Percentiles rank a stretch among this genome's conserved stretches.
phyloP scores from a whole-genome alignment of 2,888 invertebrate genomes.

The Drosophila lacicola region DNA sequence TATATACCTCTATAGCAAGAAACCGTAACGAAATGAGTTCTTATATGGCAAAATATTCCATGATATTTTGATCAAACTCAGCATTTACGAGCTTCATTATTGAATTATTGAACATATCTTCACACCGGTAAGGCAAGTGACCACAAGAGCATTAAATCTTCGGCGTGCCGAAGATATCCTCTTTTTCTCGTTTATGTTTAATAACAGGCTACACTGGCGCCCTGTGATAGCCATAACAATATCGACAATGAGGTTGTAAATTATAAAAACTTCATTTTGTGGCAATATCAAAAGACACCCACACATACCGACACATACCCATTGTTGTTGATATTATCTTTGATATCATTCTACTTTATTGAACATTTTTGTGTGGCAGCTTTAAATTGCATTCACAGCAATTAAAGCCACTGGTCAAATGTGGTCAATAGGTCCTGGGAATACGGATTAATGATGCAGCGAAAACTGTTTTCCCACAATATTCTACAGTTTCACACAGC shows the following conservation, averaged over 20 bases:
- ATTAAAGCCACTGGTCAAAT: conserved; percentile 13
- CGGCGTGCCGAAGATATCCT: no score
- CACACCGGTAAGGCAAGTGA: no score
- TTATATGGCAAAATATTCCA: no score
- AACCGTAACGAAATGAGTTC: no score
- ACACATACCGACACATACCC: background rate
- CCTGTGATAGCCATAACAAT: conserved; percentile 54
- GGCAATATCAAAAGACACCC: conserved; percentile 12
- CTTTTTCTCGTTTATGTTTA: conserved; percentile 62
- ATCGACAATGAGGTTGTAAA: conserved; percentile 48
- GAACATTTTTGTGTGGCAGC: background rate
- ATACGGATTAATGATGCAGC: conserved; percentile 23
- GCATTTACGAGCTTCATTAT: no score
- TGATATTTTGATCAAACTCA: no score
- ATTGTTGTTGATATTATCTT: background rate
- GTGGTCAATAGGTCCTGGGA: conserved; percentile 9
- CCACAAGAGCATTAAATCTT: no score
- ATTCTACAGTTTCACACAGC: conserved; percentile 12
- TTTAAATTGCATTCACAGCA: conserved; percentile 11
- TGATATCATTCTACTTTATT: background rate
- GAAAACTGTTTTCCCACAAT: conserved; percentile 14
- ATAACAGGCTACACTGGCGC: conserved; percentile 64
- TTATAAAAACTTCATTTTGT: conserved; percentile 28
- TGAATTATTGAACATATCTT: no score
- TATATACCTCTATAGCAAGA: no score